Conservation (phyloP, 92 coral and sea anemone genomes). For the Phenganax marumi region DNA sequence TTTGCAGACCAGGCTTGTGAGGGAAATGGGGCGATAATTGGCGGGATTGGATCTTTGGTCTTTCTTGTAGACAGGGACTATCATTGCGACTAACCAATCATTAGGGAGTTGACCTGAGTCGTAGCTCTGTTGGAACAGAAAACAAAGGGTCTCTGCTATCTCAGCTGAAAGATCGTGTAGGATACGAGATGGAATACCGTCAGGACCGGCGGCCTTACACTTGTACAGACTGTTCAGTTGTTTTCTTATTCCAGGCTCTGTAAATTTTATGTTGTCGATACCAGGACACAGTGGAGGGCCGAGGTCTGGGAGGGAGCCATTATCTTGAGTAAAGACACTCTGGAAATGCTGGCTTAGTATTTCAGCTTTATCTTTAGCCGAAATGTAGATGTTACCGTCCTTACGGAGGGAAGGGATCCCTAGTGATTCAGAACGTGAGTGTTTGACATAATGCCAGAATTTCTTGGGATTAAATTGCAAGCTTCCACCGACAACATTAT, state of each 20-base stretch:
- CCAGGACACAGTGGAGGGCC: background rate
- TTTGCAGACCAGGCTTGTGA: slow-evolving; percentile 54
- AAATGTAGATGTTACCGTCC: background rate
- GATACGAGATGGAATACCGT: slow-evolving; percentile 42
- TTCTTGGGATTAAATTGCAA: slow-evolving; percentile 56
- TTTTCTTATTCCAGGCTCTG: background rate
- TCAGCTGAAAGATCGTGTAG: slow-evolving; percentile 21
- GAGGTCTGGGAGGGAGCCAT: slow-evolving; percentile 35
- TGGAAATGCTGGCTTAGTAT: slow-evolving; percentile 11
- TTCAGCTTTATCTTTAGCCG: slow-evolving; percentile 37
- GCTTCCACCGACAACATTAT: background rate
- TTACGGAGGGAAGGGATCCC: slow-evolving; percentile 56
- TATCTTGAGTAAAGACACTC: slow-evolving; percentile 7
- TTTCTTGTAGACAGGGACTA: slow-evolving; percentile 40
- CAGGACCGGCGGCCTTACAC: slow-evolving; percentile 44
- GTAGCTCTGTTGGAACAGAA: slow-evolving; percentile 43
- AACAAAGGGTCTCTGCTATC: slow-evolving; percentile 46
- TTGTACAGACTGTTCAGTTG: slow-evolving; percentile 20
- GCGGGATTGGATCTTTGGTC: slow-evolving; percentile 48
- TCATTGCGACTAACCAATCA: slow-evolving; percentile 55
- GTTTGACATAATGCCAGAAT: slow-evolving; percentile 60
- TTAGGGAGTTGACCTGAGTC: slow-evolving; percentile 40
- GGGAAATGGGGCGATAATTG: slow-evolving; percentile 56
- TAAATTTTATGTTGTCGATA: background rate
- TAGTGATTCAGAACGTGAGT: slow-evolving; percentile 49